Evolutionary conservation across 2,797 vertebrate genomes (phyloP).

Genomic region (Nyctibius grandis): DNA sequence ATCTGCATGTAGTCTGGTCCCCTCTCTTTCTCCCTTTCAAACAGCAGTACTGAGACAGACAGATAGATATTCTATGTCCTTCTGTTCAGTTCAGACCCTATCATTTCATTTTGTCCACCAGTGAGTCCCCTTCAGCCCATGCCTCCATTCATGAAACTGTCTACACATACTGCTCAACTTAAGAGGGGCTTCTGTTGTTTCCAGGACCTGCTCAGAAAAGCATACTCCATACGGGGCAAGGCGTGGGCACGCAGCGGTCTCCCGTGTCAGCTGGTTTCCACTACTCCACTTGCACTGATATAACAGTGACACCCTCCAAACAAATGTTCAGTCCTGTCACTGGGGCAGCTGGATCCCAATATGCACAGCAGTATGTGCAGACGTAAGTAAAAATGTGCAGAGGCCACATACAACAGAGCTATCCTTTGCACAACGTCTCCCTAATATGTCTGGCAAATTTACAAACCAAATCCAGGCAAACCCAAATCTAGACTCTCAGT

Average conservation of each 20-base stretch:
- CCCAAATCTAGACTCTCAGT: too few species aligned
- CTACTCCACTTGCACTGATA: background rate
- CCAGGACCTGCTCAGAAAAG: background rate
- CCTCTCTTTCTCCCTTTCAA: background rate
- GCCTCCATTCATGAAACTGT: background rate
- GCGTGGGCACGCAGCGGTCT: rapidly evolving
- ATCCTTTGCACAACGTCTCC: background rate
- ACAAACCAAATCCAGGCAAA: background rate
- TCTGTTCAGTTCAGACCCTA: background rate
- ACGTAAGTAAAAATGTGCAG: background rate
- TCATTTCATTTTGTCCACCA: background rate
- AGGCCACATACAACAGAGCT: background rate
- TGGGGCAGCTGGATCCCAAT: background rate
- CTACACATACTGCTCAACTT: background rate
- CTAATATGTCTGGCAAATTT: background rate
- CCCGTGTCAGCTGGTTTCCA: background rate
- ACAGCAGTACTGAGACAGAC: background rate
- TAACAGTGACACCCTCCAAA: background rate
- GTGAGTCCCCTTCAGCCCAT: background rate
- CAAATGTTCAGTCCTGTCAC: background rate
- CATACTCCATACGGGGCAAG: rapidly evolving
- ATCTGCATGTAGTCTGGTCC: background rate
- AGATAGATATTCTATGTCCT: background rate
- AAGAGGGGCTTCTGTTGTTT: background rate
- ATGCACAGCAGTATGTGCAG: background rate